Evolutionary conservation across 2,113 vertebrate species (phyloP), one percentile per base, ranked within the genome.

Genomic region (Pandion haliaetus): DNA sequence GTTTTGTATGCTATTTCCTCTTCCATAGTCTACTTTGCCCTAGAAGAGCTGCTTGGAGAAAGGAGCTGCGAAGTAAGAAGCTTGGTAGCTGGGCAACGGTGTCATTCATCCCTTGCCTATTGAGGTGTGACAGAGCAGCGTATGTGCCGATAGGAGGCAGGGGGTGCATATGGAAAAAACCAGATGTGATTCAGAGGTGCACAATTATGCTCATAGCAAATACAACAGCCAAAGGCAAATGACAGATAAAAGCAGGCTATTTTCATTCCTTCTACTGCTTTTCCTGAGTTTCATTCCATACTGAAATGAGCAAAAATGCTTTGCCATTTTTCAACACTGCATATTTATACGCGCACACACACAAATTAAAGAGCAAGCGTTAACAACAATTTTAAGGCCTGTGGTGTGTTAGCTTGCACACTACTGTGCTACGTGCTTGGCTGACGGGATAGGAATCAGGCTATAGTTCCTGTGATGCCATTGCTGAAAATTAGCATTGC

Each of bases 341-440:
- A 4, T 32, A 6, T 45, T 79, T 90, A 13, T 54, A 26, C 1
- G 17, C 6, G 6, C 24, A 23, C 50, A 26, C 61, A 28, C 19
- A 8, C 28, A 59, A 50, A 26, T 49, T 34, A 70, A 55, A 20
- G 45, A 95, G 47, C 12, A n/a, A 44, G 36, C 4, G 1, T 44
- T 65, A 21, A 42, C 8, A 8, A 17, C 0, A 4, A 8, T 42
- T 49, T 28, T 19, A 47, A 72, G 29, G 57, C n/a, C 9, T 8
- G 6, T 9, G 44, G 29, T 3, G 0, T 52, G n/a, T 40, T 23
- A 17, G 42, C 21, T 45, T 29, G 38, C 32, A 26, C 1, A 2
- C 61, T 45, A 5, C 76, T 69, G 2, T 16, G 4, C 18, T 3
- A 4, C 2, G 2, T 21, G 47, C 44, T 70, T 57, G 50, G 32